Base-by-base conservation (phyloP, 2,113 vertebrate species). In the Prinia subflava region DNA sequence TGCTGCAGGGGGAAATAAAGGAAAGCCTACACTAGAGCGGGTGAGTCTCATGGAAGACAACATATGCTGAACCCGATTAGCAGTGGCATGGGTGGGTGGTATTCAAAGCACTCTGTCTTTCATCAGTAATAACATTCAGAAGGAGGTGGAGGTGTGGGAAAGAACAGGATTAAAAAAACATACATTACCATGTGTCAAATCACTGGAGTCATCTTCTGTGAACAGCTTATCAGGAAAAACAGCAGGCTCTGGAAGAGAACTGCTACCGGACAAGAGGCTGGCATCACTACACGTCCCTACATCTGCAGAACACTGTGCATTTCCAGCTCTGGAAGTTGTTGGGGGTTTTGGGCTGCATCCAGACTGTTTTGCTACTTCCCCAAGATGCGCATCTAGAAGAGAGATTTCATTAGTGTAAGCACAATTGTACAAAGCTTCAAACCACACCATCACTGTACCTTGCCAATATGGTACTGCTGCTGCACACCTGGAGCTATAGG, bases 151-250 rank as follows among this genome's bases (percentile, higher is more conserved):
- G 77, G 77, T 84, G 87, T 92, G 57, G 22, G 67, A 87, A 88
- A 87, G 77, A 79, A 57, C 7, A 42, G 31, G 49, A 93, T 76
- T 70, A 9, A 33, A 63, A 57, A 86, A 22, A 0, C 23, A 41
- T 78, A 28, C 42, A 63, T 97, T 97, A 99, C 99, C 99, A 46
- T 99, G 98, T 39, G 98, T 99, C 79, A 99, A 96, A 93, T 91
- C 84, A 97, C 99, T 99, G 96, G 97, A 88, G 55, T 98, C 91
- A n/a, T 98, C 97, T 67, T 98, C 97, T 41, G 95, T 75, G 62
- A 96, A 89, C 24, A 78, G 50, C 53, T 97, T 95, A 71, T 96
- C 83, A 8, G 96, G 64, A 70, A 87, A 95, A 79, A 96, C 85
- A 52, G 94, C 24, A 30, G 94, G 96, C 65, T 97, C 95, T n/a